phyloP scores from a whole-genome alignment of 1,140 invertebrate species.

The Tenebrio molitor region DNA sequence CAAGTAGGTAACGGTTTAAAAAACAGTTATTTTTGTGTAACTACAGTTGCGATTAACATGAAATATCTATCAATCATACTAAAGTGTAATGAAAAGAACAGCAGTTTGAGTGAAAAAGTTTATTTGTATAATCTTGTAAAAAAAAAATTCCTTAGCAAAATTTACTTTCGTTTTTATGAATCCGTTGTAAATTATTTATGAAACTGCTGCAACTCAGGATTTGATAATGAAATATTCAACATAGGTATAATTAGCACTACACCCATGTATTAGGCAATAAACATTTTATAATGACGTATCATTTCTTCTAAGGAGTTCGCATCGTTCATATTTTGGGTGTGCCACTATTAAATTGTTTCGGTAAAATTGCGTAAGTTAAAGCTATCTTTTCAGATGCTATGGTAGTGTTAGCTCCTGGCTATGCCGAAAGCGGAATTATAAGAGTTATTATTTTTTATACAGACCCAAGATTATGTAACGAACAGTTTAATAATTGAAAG shows the following conservation, averaged over 20 bases:
- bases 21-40: no score
- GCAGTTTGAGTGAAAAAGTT: no score
- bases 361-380: background rate
- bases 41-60: no score
- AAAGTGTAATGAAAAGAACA: no score
- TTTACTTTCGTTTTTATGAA: background rate
- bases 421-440: background rate
- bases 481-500: constrained; percentile 16
- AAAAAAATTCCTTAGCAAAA: constrained; percentile 17
- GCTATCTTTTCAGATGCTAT: background rate
- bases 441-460: background rate
- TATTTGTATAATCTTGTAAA: constrained; percentile 18
- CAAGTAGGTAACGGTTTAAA: no score
- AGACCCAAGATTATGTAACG: constrained; percentile 1
- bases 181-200: constrained; percentile 4
- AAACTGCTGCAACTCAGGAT: background rate
- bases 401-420: background rate
- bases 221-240: background rate
- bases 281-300: background rate
- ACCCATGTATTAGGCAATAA: constrained; percentile 20
- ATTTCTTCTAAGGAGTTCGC: background rate
- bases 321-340: constrained; percentile 17
- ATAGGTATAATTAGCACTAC: constrained; percentile 16
- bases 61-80: no score
- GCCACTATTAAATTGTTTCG: constrained; percentile 4